Percentiles rank a stretch among this genome's conserved stretches.
Conservation (phyloP, 1,140 invertebrate species). For the Papilio polytes region DNA sequence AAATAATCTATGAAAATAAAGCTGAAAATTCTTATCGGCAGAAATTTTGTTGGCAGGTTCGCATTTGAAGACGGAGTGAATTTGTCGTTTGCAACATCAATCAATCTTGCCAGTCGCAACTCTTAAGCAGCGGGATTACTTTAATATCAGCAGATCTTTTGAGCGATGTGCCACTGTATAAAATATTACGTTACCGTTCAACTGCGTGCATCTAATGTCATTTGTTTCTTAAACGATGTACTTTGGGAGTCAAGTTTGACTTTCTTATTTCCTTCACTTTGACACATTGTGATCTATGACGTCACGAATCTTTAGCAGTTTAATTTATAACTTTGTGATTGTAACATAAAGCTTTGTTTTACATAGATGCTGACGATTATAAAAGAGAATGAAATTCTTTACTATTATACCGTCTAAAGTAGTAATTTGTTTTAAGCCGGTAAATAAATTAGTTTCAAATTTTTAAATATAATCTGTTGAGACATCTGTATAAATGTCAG, state of each 20-base stretch:
- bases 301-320: constrained; percentile 8
- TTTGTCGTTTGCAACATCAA: constrained; percentile 72
- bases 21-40: constrained; percentile 42
- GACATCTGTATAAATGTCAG: background rate
- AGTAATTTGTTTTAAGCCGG: no score
- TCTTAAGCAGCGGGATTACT: constrained; percentile 74
- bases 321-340: background rate
- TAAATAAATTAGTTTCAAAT: no score
- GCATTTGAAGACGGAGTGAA: constrained; percentile 60
- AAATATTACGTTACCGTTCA: constrained; percentile 60
- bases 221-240: constrained; percentile 44
- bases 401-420: no score
- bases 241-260: constrained; percentile 45
- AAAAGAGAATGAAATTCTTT: no score
- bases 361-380: background rate
- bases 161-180: constrained; percentile 56
- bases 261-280: constrained; percentile 47
- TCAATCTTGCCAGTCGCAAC: constrained; percentile 68
- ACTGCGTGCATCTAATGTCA: constrained; percentile 42
- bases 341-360: background rate
- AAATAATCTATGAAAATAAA: constrained; percentile 31
- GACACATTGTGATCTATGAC: constrained; percentile 32
- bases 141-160: constrained; percentile 73
- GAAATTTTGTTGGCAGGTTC: constrained; percentile 52
- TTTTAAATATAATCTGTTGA: no score